phyloP scores from a whole-genome alignment of 37 sponge, comb jelly and placozoan species.

The Chondrosia reniformis region DNA sequence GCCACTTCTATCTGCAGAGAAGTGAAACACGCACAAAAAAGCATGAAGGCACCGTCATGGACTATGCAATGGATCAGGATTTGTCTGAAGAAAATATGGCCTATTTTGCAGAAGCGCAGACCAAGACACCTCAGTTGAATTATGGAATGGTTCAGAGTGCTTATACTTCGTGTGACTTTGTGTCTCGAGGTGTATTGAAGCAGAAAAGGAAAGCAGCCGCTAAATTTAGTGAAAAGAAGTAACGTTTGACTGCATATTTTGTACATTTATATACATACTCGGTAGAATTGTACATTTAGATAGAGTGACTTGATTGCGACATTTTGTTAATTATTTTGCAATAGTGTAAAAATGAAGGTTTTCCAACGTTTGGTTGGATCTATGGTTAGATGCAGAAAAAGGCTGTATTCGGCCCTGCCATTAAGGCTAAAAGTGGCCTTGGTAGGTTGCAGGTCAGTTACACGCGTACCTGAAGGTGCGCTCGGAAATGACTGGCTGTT shows the following conservation, averaged over 20 bases:
- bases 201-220: slow-evolving; percentile 59
- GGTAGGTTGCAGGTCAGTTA: slow-evolving; percentile 51
- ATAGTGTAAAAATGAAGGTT: neutral
- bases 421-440: neutral
- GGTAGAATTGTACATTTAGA: no score
- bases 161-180: slow-evolving; percentile 74
- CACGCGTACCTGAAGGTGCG: slow-evolving; percentile 46
- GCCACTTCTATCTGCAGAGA: slow-evolving; percentile 79
- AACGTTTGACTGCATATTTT: no score
- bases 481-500: slow-evolving; percentile 41
- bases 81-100: slow-evolving; percentile 27
- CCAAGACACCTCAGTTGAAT: slow-evolving; percentile 41
- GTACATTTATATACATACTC: no score
- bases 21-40: slow-evolving; percentile 71
- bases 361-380: no score
- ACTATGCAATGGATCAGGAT: slow-evolving; percentile 47
- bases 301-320: no score
- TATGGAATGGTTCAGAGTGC: slow-evolving; percentile 78
- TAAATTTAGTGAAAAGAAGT: neutral
- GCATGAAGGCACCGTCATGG: slow-evolving; percentile 28
- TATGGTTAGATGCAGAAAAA: neutral
- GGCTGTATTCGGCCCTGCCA: neutral
- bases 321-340: neutral
- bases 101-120: slow-evolving; percentile 28
- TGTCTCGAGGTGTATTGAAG: slow-evolving; percentile 62